Percentiles rank a stretch among this genome's conserved stretches.
These are phyloP conservation scores for Neosalanx taihuensis DNA, from an alignment of 2,797 vertebrate genomes.

Conservation along the genomic window DNA sequence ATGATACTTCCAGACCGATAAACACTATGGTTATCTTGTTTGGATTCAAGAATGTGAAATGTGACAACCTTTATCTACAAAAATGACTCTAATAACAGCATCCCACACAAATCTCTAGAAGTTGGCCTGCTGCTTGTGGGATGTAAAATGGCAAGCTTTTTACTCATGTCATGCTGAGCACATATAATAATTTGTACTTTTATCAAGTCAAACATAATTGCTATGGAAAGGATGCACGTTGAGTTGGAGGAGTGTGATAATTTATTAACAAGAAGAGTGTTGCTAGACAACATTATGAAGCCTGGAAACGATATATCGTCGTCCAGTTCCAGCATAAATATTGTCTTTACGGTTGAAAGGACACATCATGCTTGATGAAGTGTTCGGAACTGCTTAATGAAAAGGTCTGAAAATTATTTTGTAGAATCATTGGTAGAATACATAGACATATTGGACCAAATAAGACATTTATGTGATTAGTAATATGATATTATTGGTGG, in stretches of 20 bases:
- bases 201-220: too few species aligned
- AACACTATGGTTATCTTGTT: background rate
- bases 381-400: slow-evolving; percentile 6
- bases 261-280: slow-evolving; percentile 55
- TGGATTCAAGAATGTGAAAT: background rate
- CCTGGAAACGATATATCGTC: slow-evolving; percentile 62
- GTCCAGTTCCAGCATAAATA: slow-evolving; percentile 61
- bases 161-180: too few species aligned
- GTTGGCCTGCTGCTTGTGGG: too few species aligned
- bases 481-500: too few species aligned
- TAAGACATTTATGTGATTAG: too few species aligned
- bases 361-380: slow-evolving; percentile 24
- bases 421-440: too few species aligned
- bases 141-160: too few species aligned
- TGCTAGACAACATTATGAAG: slow-evolving; percentile 79
- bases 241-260: slow-evolving; percentile 49
- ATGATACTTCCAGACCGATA: too few species aligned
- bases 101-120: background rate
- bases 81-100: background rate
- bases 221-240: slow-evolving; percentile 15
- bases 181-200: too few species aligned
- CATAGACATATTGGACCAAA: too few species aligned
- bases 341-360: slow-evolving; percentile 27
- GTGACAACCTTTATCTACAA: background rate
- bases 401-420: background rate